phyloP scores from a whole-genome alignment of 2,113 vertebrate species.

The Tupaia chinensis region DNA sequence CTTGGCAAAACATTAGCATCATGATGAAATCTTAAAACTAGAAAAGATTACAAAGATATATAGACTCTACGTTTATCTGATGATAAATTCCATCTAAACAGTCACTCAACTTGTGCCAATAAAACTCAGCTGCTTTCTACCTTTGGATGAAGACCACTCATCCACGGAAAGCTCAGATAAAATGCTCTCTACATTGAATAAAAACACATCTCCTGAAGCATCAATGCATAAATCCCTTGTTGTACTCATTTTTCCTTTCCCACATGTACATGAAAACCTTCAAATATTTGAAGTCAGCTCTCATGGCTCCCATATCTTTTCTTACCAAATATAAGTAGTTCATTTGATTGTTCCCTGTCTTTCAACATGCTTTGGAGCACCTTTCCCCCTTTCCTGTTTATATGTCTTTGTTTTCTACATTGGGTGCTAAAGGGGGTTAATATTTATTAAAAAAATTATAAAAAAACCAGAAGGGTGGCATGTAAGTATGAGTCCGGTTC shows the following conservation, averaged over 20 bases:
- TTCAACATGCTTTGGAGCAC: not conserved
- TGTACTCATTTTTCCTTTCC: not conserved
- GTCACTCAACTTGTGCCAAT: not conserved
- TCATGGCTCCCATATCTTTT: not conserved
- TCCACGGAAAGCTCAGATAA: not conserved
- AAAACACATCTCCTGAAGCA: not conserved
- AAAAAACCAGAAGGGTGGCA: not conserved
- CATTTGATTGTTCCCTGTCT: not conserved
- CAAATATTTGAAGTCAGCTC: constrained; percentile 23
- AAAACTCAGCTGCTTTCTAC: not conserved
- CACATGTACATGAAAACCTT: constrained; percentile 18
- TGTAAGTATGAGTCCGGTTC: not conserved
- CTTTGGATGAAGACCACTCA: not conserved
- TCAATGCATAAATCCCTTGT: not conserved
- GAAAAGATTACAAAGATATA: not conserved
- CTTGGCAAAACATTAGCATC: not conserved
- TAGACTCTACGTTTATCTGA: not conserved
- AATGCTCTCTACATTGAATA: not conserved
- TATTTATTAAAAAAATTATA: not conserved
- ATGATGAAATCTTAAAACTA: not conserved
- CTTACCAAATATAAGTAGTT: not conserved
- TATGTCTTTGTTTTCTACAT: not conserved
- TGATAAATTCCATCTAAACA: not conserved
- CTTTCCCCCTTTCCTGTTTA: not conserved
- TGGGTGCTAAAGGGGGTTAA: not conserved